Evolutionary conservation across 2,113 vertebrate genomes (phyloP), one percentile per base, ranked within the genome.

Genomic region (Cyphomyrus discorhynchus): DNA sequence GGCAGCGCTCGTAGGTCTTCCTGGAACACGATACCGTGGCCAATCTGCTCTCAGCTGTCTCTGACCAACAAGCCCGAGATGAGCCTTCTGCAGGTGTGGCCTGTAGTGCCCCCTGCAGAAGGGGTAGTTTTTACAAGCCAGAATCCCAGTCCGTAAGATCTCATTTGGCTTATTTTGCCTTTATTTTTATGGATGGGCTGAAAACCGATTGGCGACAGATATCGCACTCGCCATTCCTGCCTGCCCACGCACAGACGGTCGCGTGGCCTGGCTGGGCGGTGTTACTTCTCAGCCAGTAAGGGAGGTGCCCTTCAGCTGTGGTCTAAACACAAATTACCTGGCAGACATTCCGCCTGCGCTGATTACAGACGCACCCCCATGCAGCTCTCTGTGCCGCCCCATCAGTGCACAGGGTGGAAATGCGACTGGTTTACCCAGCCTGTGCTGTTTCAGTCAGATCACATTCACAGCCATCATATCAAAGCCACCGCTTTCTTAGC

Each of bases 31-130:
- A 62, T 31, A 77, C 88, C 45, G 9, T 77, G 27, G 88, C 62
- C 27, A 88, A 88, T 88, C 24, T 88, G 45, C 66, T 27, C 42
- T 77, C 88, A 77, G 88, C 88, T 88, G 66, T 47, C 9, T 70
- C 58, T 46, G 46, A 13, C 70, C 66, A 50, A 21, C 45, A 45
- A 47, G 82, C 19, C 24, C 6, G 19, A 24, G 10, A 3, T 24
- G 82, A 45, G 47, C 83, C 46, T 47, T 27, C 83, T 86, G 46
- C 45, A 13, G 46, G 24, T 50, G 35, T 11, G n/a, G 62, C 62
- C 27, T 31, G 3, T 70, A 70, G n/a, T 5, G 62, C 62, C 27
- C 62, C 62, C 62, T 70, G 62, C 62, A 31, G 62, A 5, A 11
- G 3, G 27, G 62, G 62, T 70, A 13, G 0, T 31, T 70, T 70